These are phyloP conservation scores for Mormyrops attenuatus DNA, from an alignment of 2,797 vertebrate genomes.

Conservation along the genomic window DNA sequence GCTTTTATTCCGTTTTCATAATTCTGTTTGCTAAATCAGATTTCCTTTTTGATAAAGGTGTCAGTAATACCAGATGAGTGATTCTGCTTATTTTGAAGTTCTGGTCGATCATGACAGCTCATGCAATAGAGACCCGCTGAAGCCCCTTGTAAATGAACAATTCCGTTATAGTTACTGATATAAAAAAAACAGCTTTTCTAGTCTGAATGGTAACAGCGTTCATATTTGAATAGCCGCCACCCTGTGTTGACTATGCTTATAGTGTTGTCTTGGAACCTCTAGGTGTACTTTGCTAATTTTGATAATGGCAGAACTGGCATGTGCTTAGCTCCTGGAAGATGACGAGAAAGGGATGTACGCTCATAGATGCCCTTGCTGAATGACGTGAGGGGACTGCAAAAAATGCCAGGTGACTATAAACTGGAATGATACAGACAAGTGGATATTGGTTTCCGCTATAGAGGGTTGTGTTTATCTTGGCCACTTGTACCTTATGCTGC, in stretches of 20 bases:
- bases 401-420: constrained; percentile 19
- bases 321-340: constrained; percentile 20
- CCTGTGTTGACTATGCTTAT: neutral
- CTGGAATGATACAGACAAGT: neutral
- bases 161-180: neutral
- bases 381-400: constrained; percentile 44
- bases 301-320: constrained; percentile 63
- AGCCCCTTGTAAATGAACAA: neutral
- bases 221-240: neutral
- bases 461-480: neutral
- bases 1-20: neutral
- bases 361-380: constrained; percentile 49
- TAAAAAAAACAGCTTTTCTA: neutral
- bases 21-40: neutral
- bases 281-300: constrained; percentile 57
- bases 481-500: neutral
- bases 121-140: neutral
- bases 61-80: neutral
- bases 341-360: constrained; percentile 27
- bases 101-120: neutral
- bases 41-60: neutral
- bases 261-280: constrained; percentile 22
- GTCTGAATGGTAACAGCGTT: neutral
- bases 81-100: neutral
- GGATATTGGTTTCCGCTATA: neutral